Percentiles rank a stretch among this genome's conserved stretches.
phyloP scores from a whole-genome alignment of 2,113 vertebrate genomes.

The Channa maculata region DNA sequence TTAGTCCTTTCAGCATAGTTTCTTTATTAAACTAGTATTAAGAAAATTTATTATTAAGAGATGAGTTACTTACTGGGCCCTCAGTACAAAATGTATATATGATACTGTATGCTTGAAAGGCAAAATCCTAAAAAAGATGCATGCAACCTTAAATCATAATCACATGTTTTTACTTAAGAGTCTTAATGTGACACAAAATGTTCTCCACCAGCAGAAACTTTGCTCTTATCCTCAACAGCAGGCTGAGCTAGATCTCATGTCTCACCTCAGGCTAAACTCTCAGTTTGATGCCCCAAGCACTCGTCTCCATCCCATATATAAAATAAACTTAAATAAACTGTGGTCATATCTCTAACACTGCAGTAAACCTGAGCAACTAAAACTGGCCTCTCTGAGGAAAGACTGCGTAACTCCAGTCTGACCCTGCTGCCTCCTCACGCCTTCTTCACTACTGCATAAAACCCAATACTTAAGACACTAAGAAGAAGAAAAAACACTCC shows the following conservation, averaged over 20 bases:
- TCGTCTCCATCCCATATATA: constrained; percentile 33
- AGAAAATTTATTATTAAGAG: too few species aligned
- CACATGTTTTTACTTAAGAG: too few species aligned
- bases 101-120: too few species aligned
- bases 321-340: background rate
- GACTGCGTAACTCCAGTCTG: constrained; percentile 65
- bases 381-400: constrained; percentile 57
- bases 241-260: constrained; percentile 10
- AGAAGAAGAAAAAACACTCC: constrained; percentile 48
- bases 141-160: too few species aligned
- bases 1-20: too few species aligned
- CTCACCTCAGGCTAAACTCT: constrained; percentile 28
- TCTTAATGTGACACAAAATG: background rate
- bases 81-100: too few species aligned
- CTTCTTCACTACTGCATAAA: constrained; percentile 28
- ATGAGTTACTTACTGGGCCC: too few species aligned
- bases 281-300: constrained; percentile 32
- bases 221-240: constrained; percentile 20
- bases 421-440: constrained; percentile 49
- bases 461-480: constrained; percentile 39
- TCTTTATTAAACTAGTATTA: too few species aligned
- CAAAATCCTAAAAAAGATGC: too few species aligned
- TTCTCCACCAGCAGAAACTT: constrained; percentile 10
- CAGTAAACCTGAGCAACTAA: constrained; percentile 49
- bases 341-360: constrained; percentile 12